A percentile compares a stretch with the other conserved stretches of the same genome.
Conservation (phyloP, 2,113 vertebrate genomes). For the Xiphophorus couchianus region DNA sequence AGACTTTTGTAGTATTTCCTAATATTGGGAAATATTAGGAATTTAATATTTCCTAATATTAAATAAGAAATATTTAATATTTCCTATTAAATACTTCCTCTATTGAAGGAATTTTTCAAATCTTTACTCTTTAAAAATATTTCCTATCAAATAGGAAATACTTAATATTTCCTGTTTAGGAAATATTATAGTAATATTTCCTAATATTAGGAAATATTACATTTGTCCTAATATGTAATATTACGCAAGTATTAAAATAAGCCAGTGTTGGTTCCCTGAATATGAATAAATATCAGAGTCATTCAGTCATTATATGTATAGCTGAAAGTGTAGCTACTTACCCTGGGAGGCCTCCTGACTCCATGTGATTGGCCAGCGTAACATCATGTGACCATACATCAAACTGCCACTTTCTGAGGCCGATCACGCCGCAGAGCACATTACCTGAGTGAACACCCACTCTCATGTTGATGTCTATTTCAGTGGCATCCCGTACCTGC, state of each 20-base stretch:
- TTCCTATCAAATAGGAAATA: too few relatives aligned
- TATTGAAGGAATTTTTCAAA: too few relatives aligned
- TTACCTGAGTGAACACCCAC: slow-evolving; percentile 98
- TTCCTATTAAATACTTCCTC: too few relatives aligned
- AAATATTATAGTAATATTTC: too few relatives aligned
- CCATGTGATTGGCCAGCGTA: slow-evolving; percentile 98
- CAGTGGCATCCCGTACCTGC: slow-evolving; percentile 94
- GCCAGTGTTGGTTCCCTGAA: neutral
- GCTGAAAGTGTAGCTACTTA: slow-evolving; percentile 59
- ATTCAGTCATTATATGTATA: neutral
- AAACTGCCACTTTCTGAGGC: slow-evolving; percentile 97
- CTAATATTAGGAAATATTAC: too few relatives aligned
- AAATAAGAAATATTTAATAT: too few relatives aligned
- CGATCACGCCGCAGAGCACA: slow-evolving; percentile 95
- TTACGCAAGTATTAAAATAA: neutral
- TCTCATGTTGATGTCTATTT: slow-evolving; percentile 97
- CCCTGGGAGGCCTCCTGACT: slow-evolving; percentile 95
- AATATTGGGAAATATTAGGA: too few relatives aligned
- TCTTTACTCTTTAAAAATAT: too few relatives aligned
- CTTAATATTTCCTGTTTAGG: too few relatives aligned
- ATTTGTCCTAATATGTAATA: neutral
- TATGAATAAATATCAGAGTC: neutral
- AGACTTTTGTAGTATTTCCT: too few relatives aligned
- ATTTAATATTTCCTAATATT: too few relatives aligned
- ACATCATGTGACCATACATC: slow-evolving; percentile 99